Percentiles rank a stretch among this genome's conserved stretches.
These are phyloP conservation scores for Magallana nippona DNA, from an alignment of 2,888 invertebrate genomes.

Conservation along the genomic window DNA sequence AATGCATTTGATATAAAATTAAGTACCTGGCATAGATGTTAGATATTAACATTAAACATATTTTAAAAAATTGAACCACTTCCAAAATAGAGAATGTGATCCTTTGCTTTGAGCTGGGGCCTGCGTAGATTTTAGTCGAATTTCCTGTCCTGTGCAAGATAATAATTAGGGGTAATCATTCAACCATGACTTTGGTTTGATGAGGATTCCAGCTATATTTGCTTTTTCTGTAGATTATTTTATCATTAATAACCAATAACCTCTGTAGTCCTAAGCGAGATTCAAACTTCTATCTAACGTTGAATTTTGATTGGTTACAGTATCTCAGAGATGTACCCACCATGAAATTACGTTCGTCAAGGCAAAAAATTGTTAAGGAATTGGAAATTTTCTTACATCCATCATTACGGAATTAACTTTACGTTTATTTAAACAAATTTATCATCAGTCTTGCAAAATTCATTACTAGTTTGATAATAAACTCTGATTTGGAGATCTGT, in stretches of 20 bases:
- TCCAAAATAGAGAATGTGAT: neutral
- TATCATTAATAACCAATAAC: conserved; percentile 25
- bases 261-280: neutral
- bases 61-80: conserved; percentile 23
- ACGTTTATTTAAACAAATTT: neutral
- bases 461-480: no score
- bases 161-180: neutral
- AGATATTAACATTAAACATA: conserved; percentile 19
- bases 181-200: neutral
- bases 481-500: no score
- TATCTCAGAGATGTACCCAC: neutral
- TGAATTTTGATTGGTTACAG: neutral
- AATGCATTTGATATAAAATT: neutral
- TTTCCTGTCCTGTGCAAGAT: conserved; percentile 3
- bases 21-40: neutral
- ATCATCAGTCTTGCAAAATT: neutral
- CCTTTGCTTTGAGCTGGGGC: neutral
- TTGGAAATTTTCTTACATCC: neutral
- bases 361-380: neutral
- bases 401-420: neutral
- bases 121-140: neutral
- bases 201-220: conserved; percentile 17
- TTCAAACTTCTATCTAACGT: neutral
- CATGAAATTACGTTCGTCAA: conserved; percentile 5
- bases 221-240: conserved; percentile 14